A percentile compares a stretch with the other conserved stretches of the same genome.
phyloP scores from a whole-genome alignment of 2,113 vertebrate genomes.

The Andinoacara biseriatus region DNA sequence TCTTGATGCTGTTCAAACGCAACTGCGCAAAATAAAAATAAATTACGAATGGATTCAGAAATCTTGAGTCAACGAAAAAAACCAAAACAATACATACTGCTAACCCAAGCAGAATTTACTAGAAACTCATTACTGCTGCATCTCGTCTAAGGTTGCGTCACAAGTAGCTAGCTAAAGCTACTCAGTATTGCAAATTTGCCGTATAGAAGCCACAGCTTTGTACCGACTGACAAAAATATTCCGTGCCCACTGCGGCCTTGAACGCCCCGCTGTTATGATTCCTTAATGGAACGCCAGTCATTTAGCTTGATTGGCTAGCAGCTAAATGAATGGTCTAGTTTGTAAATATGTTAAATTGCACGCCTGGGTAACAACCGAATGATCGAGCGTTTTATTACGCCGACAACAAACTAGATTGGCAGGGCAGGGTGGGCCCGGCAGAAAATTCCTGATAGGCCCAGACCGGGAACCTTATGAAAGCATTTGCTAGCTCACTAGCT shows the following conservation, averaged over 20 bases:
- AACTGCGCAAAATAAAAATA: constrained; percentile 71
- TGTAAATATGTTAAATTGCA: not conserved
- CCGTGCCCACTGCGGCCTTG: not conserved
- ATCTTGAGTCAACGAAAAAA: not conserved
- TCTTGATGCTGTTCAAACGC: constrained; percentile 92
- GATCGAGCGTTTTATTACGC: not conserved
- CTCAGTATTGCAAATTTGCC: not conserved
- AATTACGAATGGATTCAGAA: not conserved
- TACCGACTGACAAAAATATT: not conserved
- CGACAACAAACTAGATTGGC: not conserved
- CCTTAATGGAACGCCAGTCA: not conserved
- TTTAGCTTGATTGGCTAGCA: not conserved
- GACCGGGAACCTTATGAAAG: constrained; percentile 21
- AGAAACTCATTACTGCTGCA: too few species aligned
- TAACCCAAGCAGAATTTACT: not conserved
- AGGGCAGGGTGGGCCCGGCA: constrained; percentile 56
- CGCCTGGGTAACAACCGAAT: not conserved
- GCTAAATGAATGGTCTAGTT: constrained; percentile 19
- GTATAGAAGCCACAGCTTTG: rapidly evolving
- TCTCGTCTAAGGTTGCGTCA: too few species aligned
- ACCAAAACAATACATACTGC: too few species aligned
- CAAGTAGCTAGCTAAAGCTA: not conserved
- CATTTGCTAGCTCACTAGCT: constrained; percentile 14
- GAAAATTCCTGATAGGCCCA: constrained; percentile 50
- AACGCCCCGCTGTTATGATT: constrained; percentile 18